Conservation (phyloP, 1,140 invertebrate genomes). For the Myzus persicae region DNA sequence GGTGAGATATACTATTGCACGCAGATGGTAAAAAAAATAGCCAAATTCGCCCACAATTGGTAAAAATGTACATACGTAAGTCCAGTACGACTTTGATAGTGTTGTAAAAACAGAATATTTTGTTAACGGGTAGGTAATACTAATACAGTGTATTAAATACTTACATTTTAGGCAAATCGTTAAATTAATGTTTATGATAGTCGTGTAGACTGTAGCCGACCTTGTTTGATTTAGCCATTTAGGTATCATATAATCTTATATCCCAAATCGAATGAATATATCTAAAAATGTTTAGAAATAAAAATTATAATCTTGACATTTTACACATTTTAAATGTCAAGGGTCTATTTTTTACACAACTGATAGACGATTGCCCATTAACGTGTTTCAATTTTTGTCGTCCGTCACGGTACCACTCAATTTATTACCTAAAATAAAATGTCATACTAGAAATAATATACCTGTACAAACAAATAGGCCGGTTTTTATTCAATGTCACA, state of each 20-base stretch:
- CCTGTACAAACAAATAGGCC: background rate
- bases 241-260: background rate
- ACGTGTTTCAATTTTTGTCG: background rate
- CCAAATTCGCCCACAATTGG: no score
- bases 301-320: background rate
- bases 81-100: no score
- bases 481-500: background rate
- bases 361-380: background rate
- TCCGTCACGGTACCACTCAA: background rate
- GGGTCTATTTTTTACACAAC: background rate
- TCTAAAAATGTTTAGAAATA: background rate
- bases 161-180: no score
- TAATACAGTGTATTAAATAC: no score
- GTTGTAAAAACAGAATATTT: no score
- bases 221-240: background rate
- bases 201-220: no score
- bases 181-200: no score
- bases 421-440: background rate
- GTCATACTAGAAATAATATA: background rate
- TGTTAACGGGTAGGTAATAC: no score
- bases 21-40: no score
- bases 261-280: background rate
- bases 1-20: no score
- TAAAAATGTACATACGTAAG: no score
- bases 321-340: background rate